Evolutionary conservation across 2,797 vertebrate species (phyloP), one percentile per base, ranked within the genome.

Genomic region (Silurus aristotelis): DNA sequence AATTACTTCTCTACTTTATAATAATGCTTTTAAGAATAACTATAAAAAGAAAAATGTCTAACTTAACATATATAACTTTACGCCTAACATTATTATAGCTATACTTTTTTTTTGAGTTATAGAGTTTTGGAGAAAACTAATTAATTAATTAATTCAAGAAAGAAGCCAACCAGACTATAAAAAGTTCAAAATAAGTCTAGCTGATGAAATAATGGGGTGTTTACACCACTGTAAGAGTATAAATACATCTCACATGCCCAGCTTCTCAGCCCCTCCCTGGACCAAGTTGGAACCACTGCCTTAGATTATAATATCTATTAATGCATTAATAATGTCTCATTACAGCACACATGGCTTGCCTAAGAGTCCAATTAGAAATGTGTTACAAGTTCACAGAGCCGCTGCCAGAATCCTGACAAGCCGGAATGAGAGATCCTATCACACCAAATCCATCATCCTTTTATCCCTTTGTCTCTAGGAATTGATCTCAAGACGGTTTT

Each of bases 271-370:
- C 68, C 38, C 38, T 52, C 17, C 15, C 31, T 70, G 17, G 17
- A 70, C 1, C 2, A 38, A 72, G 3, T n/a, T 17, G n/a, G 48
- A 25, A 56, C n/a, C 48, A 22, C 22, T 75, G 14, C 14, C 25
- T 75, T 55, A 55, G 6, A 56, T 17, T 56, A 19, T 76, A 76
- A 76, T 72, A 12, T 31, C 8, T 56, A 56, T 15, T 56, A 76
- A 76, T 27, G 73, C 52, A 60, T 77, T 77, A 77, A 31, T 77
- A 60, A 77, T 60, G 31, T 58, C 17, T 38, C 75, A 77, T 77
- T 76, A 76, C n/a, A 4, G 31, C 72, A 25, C 48, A 27, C 8
- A 13, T 7, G 48, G n/a, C 46, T 27, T 27, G n/a, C 52, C 56
- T 56, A 31, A 56, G 52, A 56, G 72, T 55, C 48, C n/a, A 60